Base-by-base conservation (phyloP, 2,113 vertebrate species). In the Pteronura brasiliensis region DNA sequence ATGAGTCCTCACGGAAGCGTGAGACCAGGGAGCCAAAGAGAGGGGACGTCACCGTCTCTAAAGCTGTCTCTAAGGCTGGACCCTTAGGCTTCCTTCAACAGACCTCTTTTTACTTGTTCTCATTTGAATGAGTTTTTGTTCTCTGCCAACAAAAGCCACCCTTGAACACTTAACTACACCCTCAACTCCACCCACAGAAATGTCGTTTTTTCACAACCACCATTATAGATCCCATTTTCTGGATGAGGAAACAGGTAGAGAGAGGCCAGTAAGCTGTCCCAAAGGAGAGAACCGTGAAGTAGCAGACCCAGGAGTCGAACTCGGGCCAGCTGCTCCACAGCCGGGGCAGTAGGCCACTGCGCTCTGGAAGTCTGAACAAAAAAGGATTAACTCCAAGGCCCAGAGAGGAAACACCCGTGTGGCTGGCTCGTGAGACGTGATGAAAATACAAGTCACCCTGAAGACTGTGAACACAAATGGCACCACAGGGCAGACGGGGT, bases 401-500 rank as follows among this genome's bases (percentile, higher is more conserved):
- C 79, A 93, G 89, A 95, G 76, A 93, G 72, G n/a, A 80, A 89
- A 93, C 36, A 83, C n/a, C n/a, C 29, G 49, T 49, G 81, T 89
- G 93, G 88, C 10, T 96, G 87, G 95, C 36, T 90, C 72, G 85
- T 97, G 96, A 94, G 82, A 86, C 65, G 85, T 71, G 89, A 89
- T 80, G 86, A 87, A 79, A 63, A 95, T 76, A 83, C 55, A 88
- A 88, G 65, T 59, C 69, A 91, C 49, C 44, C 20, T 10, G 8
- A 85, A 82, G 77, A 94, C 76, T 18, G 42, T 59, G 71, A 65
- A 90, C 81, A 91, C 93, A 91, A 86, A 98, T 49, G 90, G 93
- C 9, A 21, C 80, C 42, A 65, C 18, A 39, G 31, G 77, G 14
- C 90, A 65, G 72, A 79, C 0, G 3, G 23, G 92, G 88, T 67